Percentiles rank a stretch among this genome's conserved stretches.
These are phyloP conservation scores for Scaptomyza hsui DNA, from an alignment of 1,140 invertebrate genomes.

Conservation along the genomic window DNA sequence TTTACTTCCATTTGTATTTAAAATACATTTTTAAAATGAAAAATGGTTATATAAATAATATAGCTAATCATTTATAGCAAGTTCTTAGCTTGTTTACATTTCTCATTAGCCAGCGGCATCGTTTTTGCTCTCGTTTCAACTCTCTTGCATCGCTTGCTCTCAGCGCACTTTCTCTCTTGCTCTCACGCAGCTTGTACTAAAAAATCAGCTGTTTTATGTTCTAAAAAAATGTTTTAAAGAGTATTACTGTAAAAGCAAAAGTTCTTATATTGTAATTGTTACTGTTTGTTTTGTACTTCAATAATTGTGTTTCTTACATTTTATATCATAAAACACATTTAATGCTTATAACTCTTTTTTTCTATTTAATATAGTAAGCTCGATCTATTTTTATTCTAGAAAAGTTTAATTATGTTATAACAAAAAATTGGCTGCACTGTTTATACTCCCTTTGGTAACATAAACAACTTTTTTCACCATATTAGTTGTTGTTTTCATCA, in stretches of 20 bases:
- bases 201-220: conserved; percentile 55
- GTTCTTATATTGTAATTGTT: conserved; percentile 5
- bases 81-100: conserved; percentile 65
- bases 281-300: not conserved
- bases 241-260: conserved; percentile 5
- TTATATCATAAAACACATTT: not conserved
- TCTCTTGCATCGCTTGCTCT: not conserved
- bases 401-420: no score
- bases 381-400: no score
- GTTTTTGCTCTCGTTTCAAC: conserved; percentile 6
- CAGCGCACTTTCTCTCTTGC: not conserved
- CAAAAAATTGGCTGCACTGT: not conserved
- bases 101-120: conserved; percentile 45
- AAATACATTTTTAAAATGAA: not conserved
- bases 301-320: not conserved
- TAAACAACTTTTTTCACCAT: no score
- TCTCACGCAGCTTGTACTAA: conserved; percentile 54
- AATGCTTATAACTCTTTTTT: not conserved
- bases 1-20: not conserved
- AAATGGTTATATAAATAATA: not conserved
- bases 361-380: no score
- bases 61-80: conserved; percentile 52
- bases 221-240: conserved; percentile 43
- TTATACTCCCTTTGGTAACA: not conserved
- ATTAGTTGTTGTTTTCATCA: not conserved